A percentile compares a stretch with the other conserved stretches of the same genome.
These are phyloP conservation scores for Molorchus minor DNA, from an alignment of 2,888 invertebrate species.

Conservation along the genomic window DNA sequence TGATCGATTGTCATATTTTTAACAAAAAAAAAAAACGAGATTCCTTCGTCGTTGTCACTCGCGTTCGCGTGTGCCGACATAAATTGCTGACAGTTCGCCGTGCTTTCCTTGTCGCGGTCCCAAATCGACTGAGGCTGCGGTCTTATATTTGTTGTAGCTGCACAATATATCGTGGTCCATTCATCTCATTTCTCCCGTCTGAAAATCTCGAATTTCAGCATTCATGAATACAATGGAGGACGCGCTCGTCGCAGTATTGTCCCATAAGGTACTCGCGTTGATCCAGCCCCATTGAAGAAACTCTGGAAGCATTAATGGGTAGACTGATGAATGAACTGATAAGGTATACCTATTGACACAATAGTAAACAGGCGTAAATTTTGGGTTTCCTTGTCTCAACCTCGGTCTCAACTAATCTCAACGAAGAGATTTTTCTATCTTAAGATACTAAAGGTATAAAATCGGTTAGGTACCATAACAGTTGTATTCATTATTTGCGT, in stretches of 20 bases:
- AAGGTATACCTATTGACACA: no score
- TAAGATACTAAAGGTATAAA: no score
- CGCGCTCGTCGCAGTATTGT: conserved; percentile 13
- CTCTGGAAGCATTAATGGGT: no score
- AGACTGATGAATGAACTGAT: no score
- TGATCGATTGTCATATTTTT: conserved; percentile 18
- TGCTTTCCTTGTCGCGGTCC: conserved; percentile 39
- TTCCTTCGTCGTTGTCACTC: conserved; percentile 1
- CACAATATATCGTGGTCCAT: conserved; percentile 19
- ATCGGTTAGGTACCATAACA: no score
- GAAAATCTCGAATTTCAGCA: conserved; percentile 18
- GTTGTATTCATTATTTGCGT: no score
- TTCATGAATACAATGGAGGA: conserved; percentile 5
- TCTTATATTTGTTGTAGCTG: conserved; percentile 11
- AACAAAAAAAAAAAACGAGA: neutral
- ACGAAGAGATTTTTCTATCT: no score
- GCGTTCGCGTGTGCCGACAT: conserved; percentile 7
- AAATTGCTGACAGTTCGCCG: conserved; percentile 19
- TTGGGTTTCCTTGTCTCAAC: no score
- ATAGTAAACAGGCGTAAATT: no score
- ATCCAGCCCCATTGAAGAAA: neutral
- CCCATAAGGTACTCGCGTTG: conserved; percentile 2
- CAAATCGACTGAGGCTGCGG: conserved; percentile 39
- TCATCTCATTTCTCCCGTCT: conserved; percentile 23
- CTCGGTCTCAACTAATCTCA: no score